phyloP scores from a whole-genome alignment of 2,113 vertebrate genomes.

The Datnioides undecimradiatus region DNA sequence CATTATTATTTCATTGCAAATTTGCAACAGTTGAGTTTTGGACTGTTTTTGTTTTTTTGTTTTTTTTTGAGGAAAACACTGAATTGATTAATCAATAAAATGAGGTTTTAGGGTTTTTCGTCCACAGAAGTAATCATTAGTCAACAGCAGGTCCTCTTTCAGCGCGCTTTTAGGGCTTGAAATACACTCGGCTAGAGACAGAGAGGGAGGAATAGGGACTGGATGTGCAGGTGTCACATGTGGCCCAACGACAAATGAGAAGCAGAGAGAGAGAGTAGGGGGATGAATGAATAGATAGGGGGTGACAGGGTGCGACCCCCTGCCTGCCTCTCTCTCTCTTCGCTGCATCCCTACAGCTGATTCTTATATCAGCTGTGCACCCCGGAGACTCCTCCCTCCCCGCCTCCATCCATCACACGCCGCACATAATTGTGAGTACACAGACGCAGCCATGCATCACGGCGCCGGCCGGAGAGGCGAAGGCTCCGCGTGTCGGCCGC shows the following conservation, averaged over 20 bases:
- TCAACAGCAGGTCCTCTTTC: background rate
- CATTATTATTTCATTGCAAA: too few species aligned
- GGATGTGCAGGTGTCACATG: slow-evolving; percentile 1
- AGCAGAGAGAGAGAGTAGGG: slow-evolving; percentile 7
- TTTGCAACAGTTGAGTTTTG: too few species aligned
- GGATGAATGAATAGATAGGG: slow-evolving; percentile 5
- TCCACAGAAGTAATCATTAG: background rate
- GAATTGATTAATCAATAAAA: background rate
- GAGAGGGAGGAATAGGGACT: background rate
- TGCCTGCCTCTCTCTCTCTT: slow-evolving; percentile 21
- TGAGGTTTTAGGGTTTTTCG: background rate
- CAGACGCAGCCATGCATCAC: slow-evolving; percentile 68
- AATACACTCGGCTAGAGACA: background rate
- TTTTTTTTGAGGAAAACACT: background rate
- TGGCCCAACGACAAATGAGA: slow-evolving; percentile 24
- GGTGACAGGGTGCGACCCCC: background rate
- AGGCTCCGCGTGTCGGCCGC: background rate
- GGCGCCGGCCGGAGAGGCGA: slow-evolving; percentile 50
- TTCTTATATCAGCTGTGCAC: slow-evolving; percentile 67
- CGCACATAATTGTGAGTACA: slow-evolving; percentile 75
- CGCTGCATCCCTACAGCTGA: slow-evolving; percentile 12
- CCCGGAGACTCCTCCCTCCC: slow-evolving; percentile 52
- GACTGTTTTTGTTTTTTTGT: too few species aligned
- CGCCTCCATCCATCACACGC: slow-evolving; percentile 67
- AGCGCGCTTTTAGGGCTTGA: too few species aligned